Evolutionary conservation across 2,113 vertebrate genomes (phyloP), one percentile per base, ranked within the genome.

Genomic region (Ivindomyrus marchei): DNA sequence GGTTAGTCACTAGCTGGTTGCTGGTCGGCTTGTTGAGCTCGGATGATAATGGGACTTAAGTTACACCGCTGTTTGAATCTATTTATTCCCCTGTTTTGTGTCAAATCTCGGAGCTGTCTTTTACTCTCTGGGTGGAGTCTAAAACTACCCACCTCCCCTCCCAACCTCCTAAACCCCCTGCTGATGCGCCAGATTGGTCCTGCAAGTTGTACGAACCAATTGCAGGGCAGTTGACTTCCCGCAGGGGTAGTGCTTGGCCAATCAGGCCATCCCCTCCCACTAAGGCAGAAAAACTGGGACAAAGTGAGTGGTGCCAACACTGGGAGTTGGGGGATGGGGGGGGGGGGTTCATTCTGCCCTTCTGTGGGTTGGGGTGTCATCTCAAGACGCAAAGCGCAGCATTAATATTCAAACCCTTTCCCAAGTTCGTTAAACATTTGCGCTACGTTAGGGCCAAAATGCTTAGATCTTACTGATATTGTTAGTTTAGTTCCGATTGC

Each of bases 251-350:
- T 70, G 46, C 88, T 49, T 17, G 47, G 66, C 88, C 47, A 77
- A 74, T 89, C 62, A 77, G 47, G 88, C 45, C 66, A 50, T 46
- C 45, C 46, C 17, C 45, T 80, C 70, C 88, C 31, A 9, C 27
- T 45, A 89, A 89, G 27, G 88, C 66, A 74, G 27, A 80, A 70
- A 89, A 89, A 89, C 21, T 74, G 58, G 88, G 88, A 74, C 88
- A 52, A 80, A 80, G 62, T 53, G 62, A 74, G 24, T 77, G 46
- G 10, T 50, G 70, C 70, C 47, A 46, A 46, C 8, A 9, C 45
- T 85, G 17, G 80, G 21, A 47, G 19, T 46, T 47, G 39, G 80
- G 80, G 80, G 39, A 31, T 49, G 46, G 13, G 88, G 42, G 1
- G 6, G 45, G 21, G 47, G 46, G 27, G 0, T 53, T 87, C 31